Evolutionary conservation across 2,888 invertebrate genomes (phyloP).

Genomic region (Dione vanillae): DNA sequence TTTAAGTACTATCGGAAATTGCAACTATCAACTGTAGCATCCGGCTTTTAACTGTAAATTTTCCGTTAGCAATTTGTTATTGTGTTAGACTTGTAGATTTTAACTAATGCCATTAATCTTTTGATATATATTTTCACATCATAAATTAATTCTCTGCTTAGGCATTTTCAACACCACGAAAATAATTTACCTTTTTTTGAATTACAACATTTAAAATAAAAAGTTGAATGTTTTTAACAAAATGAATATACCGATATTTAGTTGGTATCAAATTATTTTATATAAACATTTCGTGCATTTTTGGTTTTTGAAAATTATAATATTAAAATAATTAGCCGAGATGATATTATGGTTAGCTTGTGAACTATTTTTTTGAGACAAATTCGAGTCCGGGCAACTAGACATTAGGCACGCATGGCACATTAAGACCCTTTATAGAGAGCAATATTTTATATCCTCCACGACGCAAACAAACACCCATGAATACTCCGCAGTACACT

Average conservation of each 20-base stretch:
- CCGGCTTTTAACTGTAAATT: conserved; percentile 83
- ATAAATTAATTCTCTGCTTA: not conserved
- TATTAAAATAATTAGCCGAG: not conserved
- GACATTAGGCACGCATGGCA: conserved; percentile 40
- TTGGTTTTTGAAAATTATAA: not conserved
- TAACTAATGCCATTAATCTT: conserved; percentile 23
- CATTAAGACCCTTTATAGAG: conserved; percentile 65
- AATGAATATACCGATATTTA: no score
- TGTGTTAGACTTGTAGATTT: conserved; percentile 52
- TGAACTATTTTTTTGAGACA: not conserved
- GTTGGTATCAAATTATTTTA: no score
- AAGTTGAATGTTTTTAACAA: not conserved
- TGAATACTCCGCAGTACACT: conserved; percentile 59
- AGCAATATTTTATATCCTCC: conserved; percentile 69
- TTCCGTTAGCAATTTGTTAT: conserved; percentile 80
- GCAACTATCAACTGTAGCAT: conserved; percentile 75
- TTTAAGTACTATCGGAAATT: conserved; percentile 77
- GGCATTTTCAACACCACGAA: not conserved
- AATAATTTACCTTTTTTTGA: not conserved
- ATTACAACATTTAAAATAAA: not conserved
- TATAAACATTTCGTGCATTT: no score
- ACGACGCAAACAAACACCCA: conserved; percentile 54
- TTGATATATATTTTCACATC: not conserved
- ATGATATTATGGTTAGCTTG: not conserved
- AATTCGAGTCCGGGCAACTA: not conserved